Conservation (phyloP, 2,797 vertebrate species). For the Coranthus polyacanthus region DNA sequence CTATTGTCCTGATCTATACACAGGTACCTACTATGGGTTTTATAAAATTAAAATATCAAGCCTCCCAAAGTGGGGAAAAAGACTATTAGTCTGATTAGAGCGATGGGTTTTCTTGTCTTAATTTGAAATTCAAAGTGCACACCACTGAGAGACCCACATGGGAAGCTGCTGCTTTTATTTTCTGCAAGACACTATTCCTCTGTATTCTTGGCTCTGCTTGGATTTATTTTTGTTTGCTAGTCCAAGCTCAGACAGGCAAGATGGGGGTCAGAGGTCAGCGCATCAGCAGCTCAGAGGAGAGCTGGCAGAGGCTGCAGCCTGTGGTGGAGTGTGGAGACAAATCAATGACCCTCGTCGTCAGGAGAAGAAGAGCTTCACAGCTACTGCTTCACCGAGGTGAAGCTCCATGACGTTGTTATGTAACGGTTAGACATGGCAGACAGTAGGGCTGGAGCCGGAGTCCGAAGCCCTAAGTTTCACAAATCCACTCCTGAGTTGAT, state of each 20-base stretch:
- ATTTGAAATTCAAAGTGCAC: no score
- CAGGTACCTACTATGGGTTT: no score
- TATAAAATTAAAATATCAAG: no score
- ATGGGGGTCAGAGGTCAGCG: slow-evolving; percentile 20
- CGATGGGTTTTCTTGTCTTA: no score
- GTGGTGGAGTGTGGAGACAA: slow-evolving; percentile 72
- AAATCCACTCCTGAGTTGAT: no score
- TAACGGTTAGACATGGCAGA: background rate
- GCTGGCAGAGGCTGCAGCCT: slow-evolving; percentile 69
- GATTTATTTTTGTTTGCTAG: slow-evolving; percentile 42
- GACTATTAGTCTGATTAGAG: no score
- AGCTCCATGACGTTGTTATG: background rate
- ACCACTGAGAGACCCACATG: background rate
- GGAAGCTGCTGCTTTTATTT: background rate
- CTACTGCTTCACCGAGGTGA: slow-evolving; percentile 69
- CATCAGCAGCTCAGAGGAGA: slow-evolving; percentile 30
- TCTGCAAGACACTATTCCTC: background rate
- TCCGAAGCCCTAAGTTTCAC: background rate
- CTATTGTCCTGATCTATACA: no score
- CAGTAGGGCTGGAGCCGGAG: background rate
- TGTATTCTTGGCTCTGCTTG: background rate
- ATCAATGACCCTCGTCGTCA: slow-evolving; percentile 69
- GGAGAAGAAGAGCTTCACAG: slow-evolving; percentile 61
- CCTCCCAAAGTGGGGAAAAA: no score
- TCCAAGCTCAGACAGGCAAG: slow-evolving; percentile 16